These are phyloP conservation scores for Branchinecta lynchi DNA, from an alignment of 1,140 invertebrate genomes.

Conservation along the genomic window DNA sequence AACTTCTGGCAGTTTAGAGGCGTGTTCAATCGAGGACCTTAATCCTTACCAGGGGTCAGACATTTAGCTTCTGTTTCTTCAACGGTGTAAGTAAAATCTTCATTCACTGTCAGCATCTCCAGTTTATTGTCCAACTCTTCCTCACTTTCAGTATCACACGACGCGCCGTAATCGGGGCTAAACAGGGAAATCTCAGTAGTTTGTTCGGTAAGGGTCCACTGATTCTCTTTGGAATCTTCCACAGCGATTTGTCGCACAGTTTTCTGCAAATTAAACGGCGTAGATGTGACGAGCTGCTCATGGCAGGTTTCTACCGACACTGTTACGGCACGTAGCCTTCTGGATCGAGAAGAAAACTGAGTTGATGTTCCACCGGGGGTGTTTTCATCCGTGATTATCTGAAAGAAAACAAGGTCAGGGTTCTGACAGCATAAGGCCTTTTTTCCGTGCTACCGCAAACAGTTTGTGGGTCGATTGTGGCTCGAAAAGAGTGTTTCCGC, in stretches of 20 bases:
- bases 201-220: not conserved
- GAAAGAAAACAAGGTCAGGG: not conserved
- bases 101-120: no score
- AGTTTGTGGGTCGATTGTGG: no score
- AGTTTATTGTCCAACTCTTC: not conserved
- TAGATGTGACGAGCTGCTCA: not conserved
- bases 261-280: not conserved
- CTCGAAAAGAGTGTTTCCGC: no score
- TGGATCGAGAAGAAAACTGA: not conserved
- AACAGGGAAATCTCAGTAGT: not conserved
- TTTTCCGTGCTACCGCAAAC: no score
- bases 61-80: no score
- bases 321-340: not conserved
- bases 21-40: no score
- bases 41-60: no score
- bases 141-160: not conserved
- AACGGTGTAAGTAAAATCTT: no score
- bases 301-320: not conserved
- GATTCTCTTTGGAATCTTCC: not conserved
- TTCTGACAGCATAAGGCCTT: no score
- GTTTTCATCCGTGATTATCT: not conserved
- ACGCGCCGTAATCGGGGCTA: not conserved
- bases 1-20: no score
- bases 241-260: not conserved
- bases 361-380: not conserved